Evolutionary conservation across 2,888 invertebrate species (phyloP), one percentile per base, ranked within the genome.

Genomic region (Hipparchia semele): DNA sequence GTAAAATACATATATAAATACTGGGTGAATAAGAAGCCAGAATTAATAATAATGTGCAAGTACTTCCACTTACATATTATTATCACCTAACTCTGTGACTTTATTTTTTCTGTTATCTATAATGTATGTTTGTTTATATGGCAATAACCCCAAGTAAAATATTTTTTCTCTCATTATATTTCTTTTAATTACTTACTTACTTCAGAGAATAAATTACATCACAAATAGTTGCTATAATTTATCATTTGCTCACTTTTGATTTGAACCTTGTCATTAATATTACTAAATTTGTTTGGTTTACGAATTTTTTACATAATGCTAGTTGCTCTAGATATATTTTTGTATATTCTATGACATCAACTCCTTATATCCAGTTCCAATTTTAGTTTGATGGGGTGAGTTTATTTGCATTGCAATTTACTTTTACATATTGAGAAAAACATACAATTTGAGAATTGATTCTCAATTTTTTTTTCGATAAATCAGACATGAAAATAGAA

Each of bases 81-180:
- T 13, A 56, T 7, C 2, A 7, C 10, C 6, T 56, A 13, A 56
- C n/a, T 67, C 62, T 73, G 45, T 65, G 45, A 45, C 12, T 61
- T 51, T 49, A 70, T 72, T 70, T 73, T 46, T 60, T 54, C 23
- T 60, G 51, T 71, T 75, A 75, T 75, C 76, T 49, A 53, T 74
- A 73, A 54, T 49, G 49, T 7, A 59, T 74, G 59, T 72, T 69
- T 75, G 60, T 75, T 73, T 73, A 67, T 74, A 73, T 71, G 74
- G 65, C 74, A 74, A 72, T 73, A 76, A 77, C 76, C 76, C 73
- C 70, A 70, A 67, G 62, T 62, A 56, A 62, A 72, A 70, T 64
- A 13, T 67, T 45, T 45, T 45, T 12, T 67, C 10, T 33, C 45
- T 49, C 12, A 58, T 56, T 45, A 54, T 13, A 54, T 54, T 54